These are phyloP conservation scores for Danio albolineatus DNA, from an alignment of 2,797 vertebrate genomes.

Conservation along the genomic window DNA sequence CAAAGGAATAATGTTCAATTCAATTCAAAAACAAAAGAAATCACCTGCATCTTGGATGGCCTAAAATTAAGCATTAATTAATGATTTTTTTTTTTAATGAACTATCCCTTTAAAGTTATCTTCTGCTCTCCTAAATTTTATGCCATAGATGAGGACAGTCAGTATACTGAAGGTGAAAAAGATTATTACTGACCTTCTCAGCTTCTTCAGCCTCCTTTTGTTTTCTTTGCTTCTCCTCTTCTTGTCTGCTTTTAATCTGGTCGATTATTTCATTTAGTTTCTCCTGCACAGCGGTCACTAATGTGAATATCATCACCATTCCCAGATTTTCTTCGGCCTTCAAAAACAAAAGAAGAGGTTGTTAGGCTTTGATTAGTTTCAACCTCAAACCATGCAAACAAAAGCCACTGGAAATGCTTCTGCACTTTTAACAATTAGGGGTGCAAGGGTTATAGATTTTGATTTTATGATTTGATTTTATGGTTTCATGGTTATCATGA, in stretches of 20 bases:
- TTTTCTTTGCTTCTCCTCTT: constrained; percentile 88
- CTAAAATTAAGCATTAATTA: no score
- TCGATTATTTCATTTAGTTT: constrained; percentile 97
- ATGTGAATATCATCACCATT: constrained; percentile 98
- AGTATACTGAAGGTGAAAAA: background rate
- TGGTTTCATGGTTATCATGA: no score
- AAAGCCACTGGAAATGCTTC: no score
- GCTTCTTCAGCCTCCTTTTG: constrained; percentile 95
- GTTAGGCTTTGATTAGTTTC: no score
- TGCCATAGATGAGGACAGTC: background rate
- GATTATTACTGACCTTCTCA: constrained; percentile 83
- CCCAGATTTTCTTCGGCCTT: constrained; percentile 95
- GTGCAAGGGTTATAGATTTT: no score
- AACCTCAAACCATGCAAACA: no score
- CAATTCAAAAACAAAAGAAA: no score
- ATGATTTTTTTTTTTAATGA: no score
- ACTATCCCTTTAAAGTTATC: background rate
- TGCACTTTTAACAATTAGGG: no score
- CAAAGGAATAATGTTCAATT: no score
- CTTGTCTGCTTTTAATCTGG: constrained; percentile 89
- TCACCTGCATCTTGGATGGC: no score
- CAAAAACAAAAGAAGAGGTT: background rate
- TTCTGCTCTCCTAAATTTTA: background rate
- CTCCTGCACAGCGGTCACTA: constrained; percentile 96
- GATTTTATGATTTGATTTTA: no score